Percentiles rank a stretch among this genome's conserved stretches.
Conservation (phyloP, 2,888 invertebrate species). For the Opisthograptis luteolata region DNA sequence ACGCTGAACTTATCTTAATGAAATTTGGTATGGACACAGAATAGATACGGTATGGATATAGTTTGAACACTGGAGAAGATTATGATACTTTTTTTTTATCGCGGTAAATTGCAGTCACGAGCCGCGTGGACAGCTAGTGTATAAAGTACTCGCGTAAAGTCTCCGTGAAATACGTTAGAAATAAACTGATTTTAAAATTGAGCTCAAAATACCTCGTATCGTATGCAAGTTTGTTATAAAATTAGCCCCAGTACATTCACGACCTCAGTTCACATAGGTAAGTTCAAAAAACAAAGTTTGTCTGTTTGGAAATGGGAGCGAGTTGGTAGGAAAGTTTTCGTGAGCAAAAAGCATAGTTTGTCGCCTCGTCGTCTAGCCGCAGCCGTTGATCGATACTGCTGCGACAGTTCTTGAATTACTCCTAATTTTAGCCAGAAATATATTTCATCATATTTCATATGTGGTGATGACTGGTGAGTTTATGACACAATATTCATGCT, state of each 20-base stretch:
- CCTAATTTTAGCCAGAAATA: slow-evolving; percentile 51
- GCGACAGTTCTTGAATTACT: too few species aligned
- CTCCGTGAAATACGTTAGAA: neutral
- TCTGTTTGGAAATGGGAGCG: slow-evolving; percentile 45
- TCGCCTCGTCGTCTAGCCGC: slow-evolving; percentile 68
- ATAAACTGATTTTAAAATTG: neutral
- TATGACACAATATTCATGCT: neutral
- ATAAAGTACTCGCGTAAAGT: neutral
- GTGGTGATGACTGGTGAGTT: too few species aligned
- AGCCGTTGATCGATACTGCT: slow-evolving; percentile 66
- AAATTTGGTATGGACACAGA: too few species aligned
- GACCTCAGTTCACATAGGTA: slow-evolving; percentile 30
- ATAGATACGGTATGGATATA: too few species aligned
- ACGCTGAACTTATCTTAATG: too few species aligned
- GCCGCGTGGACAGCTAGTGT: too few species aligned
- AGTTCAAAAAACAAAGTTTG: slow-evolving; percentile 45
- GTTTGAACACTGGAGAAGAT: too few species aligned
- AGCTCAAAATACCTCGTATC: slow-evolving; percentile 11
- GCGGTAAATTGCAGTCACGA: too few species aligned
- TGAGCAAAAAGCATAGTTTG: slow-evolving; percentile 71
- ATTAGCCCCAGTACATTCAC: slow-evolving; percentile 31
- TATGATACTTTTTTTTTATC: too few species aligned
- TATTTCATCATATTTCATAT: too few species aligned
- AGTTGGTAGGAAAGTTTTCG: slow-evolving; percentile 48
- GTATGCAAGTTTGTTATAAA: slow-evolving; percentile 24